Percentiles rank a stretch among this genome's conserved stretches.
phyloP scores from a whole-genome alignment of 2,113 vertebrate species.

The Platysteira castanea region DNA sequence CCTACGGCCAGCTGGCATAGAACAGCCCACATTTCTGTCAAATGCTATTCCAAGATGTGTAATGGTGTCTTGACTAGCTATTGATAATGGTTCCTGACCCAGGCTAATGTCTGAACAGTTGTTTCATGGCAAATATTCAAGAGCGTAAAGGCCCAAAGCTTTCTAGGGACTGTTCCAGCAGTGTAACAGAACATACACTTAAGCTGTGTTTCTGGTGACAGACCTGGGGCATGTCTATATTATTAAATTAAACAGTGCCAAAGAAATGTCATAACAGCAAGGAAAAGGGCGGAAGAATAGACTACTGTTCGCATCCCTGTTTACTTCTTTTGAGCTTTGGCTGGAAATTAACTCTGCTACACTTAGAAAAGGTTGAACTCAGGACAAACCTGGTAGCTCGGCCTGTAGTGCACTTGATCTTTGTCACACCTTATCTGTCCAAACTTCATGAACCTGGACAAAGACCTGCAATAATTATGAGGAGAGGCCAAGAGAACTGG shows the following conservation, averaged over 20 bases:
- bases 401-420: neutral
- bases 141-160: neutral
- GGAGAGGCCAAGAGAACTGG: neutral
- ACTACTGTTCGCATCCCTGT: neutral
- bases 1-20: neutral
- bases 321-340: neutral
- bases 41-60: neutral
- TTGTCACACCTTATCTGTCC: neutral
- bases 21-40: neutral
- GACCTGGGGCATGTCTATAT: neutral
- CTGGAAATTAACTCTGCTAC: neutral
- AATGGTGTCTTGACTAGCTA: neutral
- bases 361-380: neutral
- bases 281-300: neutral
- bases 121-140: neutral
- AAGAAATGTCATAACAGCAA: neutral
- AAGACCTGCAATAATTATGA: neutral
- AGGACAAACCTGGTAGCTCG: neutral
- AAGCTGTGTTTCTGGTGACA: neutral
- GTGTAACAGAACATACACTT: neutral
- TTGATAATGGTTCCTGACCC: neutral
- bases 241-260: neutral
- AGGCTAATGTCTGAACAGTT: neutral
- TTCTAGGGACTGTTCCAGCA: neutral
- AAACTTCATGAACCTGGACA: neutral